phyloP scores from a whole-genome alignment of 2,113 vertebrate genomes.

The Paraplagusia blochii region DNA sequence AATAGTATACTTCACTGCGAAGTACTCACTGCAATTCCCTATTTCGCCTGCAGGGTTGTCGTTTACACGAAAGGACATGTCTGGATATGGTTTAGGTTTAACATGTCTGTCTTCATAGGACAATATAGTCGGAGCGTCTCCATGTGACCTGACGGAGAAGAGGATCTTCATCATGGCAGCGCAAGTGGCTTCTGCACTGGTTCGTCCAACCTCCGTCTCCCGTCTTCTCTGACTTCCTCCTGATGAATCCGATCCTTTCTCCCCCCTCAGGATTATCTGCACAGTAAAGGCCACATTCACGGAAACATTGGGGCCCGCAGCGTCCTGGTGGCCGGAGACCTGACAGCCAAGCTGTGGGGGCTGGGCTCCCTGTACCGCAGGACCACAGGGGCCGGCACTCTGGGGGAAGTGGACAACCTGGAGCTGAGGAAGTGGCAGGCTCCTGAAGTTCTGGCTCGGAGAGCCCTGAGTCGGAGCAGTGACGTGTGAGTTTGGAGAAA shows the following conservation, averaged over 20 bases:
- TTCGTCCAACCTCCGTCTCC: conserved; percentile 41
- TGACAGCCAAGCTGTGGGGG: conserved; percentile 87
- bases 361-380: conserved; percentile 79
- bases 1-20: too few relatives aligned
- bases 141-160: conserved; percentile 71
- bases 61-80: too few relatives aligned
- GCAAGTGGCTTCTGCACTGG: conserved; percentile 78
- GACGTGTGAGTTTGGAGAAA: conserved; percentile 78
- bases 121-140: neutral
- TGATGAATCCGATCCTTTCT: too few relatives aligned
- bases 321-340: conserved; percentile 80
- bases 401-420: conserved; percentile 9
- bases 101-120: conserved; percentile 48
- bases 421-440: conserved; percentile 90
- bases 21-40: too few relatives aligned
- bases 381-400: conserved; percentile 5
- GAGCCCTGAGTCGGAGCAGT: conserved; percentile 67
- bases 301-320: conserved; percentile 87
- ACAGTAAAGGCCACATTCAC: conserved; percentile 79
- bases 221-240: neutral
- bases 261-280: conserved; percentile 80
- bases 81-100: too few relatives aligned
- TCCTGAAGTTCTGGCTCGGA: conserved; percentile 81
- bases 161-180: conserved; percentile 70
- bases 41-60: too few relatives aligned